A percentile compares a stretch with the other conserved stretches of the same genome.
phyloP scores from a whole-genome alignment of 2,797 vertebrate species.

The Synaphobranchus kaupii region DNA sequence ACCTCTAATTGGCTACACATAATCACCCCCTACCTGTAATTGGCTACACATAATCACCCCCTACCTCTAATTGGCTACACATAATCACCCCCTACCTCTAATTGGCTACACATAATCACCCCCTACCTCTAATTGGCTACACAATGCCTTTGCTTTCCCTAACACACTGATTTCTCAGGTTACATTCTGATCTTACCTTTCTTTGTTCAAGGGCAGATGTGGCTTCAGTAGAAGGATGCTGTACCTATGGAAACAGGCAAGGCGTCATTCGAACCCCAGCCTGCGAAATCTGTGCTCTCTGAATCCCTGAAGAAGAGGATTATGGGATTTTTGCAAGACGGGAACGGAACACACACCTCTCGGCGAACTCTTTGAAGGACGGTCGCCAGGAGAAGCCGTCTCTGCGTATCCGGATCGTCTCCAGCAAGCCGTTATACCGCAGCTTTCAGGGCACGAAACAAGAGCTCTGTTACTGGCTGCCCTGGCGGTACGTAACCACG shows the following conservation, averaged over 20 bases:
- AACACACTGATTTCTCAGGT: no score
- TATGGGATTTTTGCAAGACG: background rate
- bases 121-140: no score
- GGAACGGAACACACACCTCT: constrained; percentile 56
- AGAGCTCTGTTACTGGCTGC: background rate
- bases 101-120: no score
- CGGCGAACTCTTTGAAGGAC: constrained; percentile 70
- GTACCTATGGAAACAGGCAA: constrained; percentile 57
- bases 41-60: no score
- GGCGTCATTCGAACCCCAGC: background rate
- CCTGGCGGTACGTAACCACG: background rate
- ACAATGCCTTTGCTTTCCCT: no score
- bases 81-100: no score
- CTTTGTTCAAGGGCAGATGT: constrained; percentile 58
- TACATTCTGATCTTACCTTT: constrained; percentile 62
- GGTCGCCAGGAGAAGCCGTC: constrained; percentile 78
- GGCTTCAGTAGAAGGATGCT: constrained; percentile 70
- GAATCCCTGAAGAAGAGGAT: background rate
- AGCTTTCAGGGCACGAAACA: constrained; percentile 56
- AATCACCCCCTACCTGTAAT: no score
- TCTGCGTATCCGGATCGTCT: constrained; percentile 73
- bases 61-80: no score
- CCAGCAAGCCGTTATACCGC: constrained; percentile 73
- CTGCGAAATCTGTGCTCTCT: background rate
- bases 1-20: no score